These are phyloP conservation scores for Diadromus collaris DNA, from an alignment of 2,888 invertebrate species.

Conservation along the genomic window DNA sequence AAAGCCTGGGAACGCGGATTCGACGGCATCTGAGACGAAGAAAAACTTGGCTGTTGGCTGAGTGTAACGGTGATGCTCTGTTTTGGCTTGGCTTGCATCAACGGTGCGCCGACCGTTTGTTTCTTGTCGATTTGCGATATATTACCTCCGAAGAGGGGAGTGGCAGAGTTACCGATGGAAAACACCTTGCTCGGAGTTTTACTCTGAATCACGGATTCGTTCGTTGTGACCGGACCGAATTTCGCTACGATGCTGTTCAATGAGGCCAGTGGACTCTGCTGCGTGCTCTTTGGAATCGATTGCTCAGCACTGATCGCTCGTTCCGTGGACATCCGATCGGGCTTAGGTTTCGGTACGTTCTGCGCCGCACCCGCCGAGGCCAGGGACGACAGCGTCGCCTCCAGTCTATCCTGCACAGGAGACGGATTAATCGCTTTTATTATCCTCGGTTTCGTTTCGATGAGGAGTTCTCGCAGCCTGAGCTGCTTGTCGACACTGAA, in stretches of 20 bases:
- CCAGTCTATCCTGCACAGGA: slow-evolving; percentile 74
- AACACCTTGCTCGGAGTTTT: slow-evolving; percentile 57
- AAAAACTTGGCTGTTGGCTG: slow-evolving; percentile 46
- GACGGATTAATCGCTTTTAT: slow-evolving; percentile 74
- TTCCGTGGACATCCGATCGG: slow-evolving; percentile 54
- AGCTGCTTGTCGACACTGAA: slow-evolving; percentile 73
- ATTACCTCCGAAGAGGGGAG: slow-evolving; percentile 58
- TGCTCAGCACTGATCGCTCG: slow-evolving; percentile 33
- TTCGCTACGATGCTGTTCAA: slow-evolving; percentile 77
- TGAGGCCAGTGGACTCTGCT: slow-evolving; percentile 74
- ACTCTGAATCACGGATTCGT: slow-evolving; percentile 33
- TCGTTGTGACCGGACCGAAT: slow-evolving; percentile 66
- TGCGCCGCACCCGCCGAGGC: slow-evolving; percentile 64
- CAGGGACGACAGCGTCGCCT: slow-evolving; percentile 75
- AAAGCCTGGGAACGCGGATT: slow-evolving; percentile 58
- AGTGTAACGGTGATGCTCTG: slow-evolving; percentile 56
- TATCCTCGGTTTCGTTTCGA: slow-evolving; percentile 69
- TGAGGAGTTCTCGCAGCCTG: slow-evolving; percentile 71
- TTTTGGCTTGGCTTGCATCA: slow-evolving; percentile 56
- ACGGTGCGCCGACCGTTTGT: slow-evolving; percentile 16
- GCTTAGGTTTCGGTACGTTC: slow-evolving; percentile 61
- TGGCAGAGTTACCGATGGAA: slow-evolving; percentile 35
- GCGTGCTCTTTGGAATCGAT: slow-evolving; percentile 41
- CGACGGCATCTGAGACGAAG: slow-evolving; percentile 39
- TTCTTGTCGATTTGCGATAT: slow-evolving; percentile 64